Conservation (phyloP, 1,140 invertebrate species). For the Metopolophium dirhodum region DNA sequence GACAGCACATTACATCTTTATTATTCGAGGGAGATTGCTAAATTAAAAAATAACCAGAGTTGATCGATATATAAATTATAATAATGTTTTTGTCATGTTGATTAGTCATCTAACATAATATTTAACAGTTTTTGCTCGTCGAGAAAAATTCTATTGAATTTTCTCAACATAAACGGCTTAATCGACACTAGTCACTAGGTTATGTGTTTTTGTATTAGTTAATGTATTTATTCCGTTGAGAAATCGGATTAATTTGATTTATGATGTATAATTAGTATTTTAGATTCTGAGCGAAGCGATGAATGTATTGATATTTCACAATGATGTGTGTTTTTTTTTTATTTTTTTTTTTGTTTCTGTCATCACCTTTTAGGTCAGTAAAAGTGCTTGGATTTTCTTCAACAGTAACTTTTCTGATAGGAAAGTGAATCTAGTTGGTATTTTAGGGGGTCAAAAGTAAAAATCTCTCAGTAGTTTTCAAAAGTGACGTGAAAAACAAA, state of each 20-base stretch:
- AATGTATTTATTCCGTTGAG: neutral
- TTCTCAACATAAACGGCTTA: neutral
- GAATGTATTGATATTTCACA: too few species aligned
- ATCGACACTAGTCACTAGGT: neutral
- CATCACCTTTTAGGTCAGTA: too few species aligned
- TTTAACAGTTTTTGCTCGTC: neutral
- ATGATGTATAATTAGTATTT: neutral
- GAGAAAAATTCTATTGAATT: neutral
- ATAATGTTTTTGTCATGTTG: neutral
- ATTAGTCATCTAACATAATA: neutral
- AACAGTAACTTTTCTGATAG: too few species aligned
- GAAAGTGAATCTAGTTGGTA: too few species aligned
- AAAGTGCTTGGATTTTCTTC: too few species aligned
- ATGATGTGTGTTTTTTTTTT: too few species aligned
- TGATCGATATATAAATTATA: neutral
- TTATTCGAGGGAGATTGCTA: neutral
- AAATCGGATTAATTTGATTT: neutral
- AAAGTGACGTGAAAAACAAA: too few species aligned
- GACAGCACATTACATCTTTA: neutral
- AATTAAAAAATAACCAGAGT: neutral
- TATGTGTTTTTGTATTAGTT: neutral
- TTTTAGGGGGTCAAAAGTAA: too few species aligned
- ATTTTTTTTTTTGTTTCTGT: too few species aligned
- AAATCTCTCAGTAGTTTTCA: too few species aligned
- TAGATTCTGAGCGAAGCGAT: too few species aligned